phyloP scores from a whole-genome alignment of 2,113 vertebrate genomes.

The Cephalopholis sonnerati region DNA sequence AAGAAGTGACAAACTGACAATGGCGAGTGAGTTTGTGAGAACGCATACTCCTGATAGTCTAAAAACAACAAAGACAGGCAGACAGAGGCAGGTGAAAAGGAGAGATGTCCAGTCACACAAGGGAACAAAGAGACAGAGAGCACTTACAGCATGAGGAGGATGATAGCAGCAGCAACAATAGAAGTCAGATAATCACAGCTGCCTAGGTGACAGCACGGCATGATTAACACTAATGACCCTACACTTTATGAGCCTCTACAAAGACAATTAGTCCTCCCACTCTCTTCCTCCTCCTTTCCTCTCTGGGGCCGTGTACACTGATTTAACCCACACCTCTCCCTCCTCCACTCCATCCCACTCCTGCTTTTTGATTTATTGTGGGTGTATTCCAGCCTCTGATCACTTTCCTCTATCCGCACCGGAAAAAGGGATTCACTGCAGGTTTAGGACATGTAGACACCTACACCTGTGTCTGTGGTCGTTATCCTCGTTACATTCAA shows the following conservation, averaged over 20 bases:
- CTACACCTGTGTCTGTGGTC: neutral
- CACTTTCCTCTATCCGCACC: neutral
- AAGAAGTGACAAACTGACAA: conserved; percentile 29
- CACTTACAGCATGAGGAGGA: conserved; percentile 50
- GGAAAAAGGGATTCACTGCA: neutral
- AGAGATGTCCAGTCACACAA: conserved; percentile 25
- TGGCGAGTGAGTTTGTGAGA: conserved; percentile 19
- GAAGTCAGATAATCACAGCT: conserved; percentile 74
- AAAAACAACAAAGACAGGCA: conserved; percentile 48
- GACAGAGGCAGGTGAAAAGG: conserved; percentile 49
- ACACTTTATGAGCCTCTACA: conserved; percentile 80
- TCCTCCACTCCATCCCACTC: conserved; percentile 14
- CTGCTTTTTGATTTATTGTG: conserved; percentile 15
- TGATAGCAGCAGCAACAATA: conserved; percentile 60
- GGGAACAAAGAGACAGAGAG: conserved; percentile 53
- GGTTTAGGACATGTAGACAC: neutral
- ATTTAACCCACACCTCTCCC: conserved; percentile 58
- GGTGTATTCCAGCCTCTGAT: neutral
- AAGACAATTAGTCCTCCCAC: conserved; percentile 77
- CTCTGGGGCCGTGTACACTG: conserved; percentile 43
- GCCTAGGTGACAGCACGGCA: conserved; percentile 77
- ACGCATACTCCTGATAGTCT: neutral
- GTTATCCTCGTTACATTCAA: neutral
- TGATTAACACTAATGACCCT: conserved; percentile 83
- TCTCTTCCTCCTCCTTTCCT: conserved; percentile 49